Evolutionary conservation across 2,113 vertebrate species (phyloP).

Genomic region (Crotalus tigris): DNA sequence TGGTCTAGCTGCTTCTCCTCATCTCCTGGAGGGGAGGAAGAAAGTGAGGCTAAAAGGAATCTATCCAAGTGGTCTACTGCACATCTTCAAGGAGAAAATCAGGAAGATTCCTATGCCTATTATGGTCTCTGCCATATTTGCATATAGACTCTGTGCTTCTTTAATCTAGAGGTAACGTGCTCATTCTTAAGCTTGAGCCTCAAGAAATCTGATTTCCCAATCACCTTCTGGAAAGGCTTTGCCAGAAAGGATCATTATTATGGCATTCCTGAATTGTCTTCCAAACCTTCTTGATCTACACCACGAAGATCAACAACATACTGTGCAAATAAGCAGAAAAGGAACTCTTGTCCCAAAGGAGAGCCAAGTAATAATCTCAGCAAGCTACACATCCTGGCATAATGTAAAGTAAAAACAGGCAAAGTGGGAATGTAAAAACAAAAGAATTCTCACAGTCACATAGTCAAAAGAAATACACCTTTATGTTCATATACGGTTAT

Average conservation of each 20-base stretch:
- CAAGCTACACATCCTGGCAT: background rate
- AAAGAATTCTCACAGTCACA: no score
- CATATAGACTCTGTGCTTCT: background rate
- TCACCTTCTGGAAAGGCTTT: no score
- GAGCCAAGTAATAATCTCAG: background rate
- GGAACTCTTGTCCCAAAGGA: background rate
- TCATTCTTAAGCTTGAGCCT: background rate
- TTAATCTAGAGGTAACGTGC: background rate
- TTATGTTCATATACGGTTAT: background rate
- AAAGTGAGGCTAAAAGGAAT: background rate
- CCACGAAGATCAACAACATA: background rate
- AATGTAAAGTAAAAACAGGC: background rate
- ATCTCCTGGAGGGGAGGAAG: constrained; percentile 62
- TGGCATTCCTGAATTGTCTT: background rate
- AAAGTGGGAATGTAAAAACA: background rate
- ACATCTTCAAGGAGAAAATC: background rate
- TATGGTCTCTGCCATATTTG: fast-evolving
- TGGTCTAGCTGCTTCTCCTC: constrained; percentile 83
- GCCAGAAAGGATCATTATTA: background rate
- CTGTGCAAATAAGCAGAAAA: background rate
- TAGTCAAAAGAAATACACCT: background rate
- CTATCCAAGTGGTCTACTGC: background rate
- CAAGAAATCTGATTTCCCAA: background rate
- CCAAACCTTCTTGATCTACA: background rate
- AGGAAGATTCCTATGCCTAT: fast-evolving